Percentiles rank a stretch among this genome's conserved stretches.
Conservation (phyloP, 2,797 vertebrate genomes). For the Hemibagrus guttatus region DNA sequence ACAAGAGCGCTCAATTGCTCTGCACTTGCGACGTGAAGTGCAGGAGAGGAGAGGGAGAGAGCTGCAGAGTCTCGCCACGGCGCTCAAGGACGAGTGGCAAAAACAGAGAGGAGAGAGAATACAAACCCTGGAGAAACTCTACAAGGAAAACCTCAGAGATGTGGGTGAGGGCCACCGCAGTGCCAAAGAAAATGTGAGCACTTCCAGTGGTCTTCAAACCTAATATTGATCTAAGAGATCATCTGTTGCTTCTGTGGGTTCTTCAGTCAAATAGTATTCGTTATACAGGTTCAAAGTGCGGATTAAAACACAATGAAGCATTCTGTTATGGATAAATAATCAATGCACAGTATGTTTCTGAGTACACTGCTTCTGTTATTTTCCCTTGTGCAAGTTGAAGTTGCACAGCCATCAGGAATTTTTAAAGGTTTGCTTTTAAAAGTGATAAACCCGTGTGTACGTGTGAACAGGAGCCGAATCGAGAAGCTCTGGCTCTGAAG, state of each 20-base stretch:
- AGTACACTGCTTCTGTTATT: no score
- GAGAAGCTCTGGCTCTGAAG: slow-evolving; percentile 73
- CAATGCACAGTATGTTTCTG: no score
- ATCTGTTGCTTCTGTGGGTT: not conserved
- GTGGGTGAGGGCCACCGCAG: slow-evolving; percentile 85
- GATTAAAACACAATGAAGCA: no score
- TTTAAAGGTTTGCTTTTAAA: not conserved
- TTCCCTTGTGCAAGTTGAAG: no score
- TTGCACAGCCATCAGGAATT: not conserved
- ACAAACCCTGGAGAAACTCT: slow-evolving; percentile 76
- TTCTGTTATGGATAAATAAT: no score
- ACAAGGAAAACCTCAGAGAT: slow-evolving; percentile 78
- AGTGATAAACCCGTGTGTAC: not conserved
- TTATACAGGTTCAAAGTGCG: no score
- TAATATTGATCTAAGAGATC: not conserved
- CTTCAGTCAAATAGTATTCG: no score
- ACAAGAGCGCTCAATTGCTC: slow-evolving; percentile 85
- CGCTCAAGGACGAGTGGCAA: slow-evolving; percentile 82
- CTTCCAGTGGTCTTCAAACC: not conserved
- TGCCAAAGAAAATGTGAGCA: slow-evolving; percentile 86
- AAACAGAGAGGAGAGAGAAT: slow-evolving; percentile 79
- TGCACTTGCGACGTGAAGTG: slow-evolving; percentile 82
- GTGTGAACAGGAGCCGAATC: slow-evolving; percentile 81
- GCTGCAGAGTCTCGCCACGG: slow-evolving; percentile 76
- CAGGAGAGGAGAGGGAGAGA: slow-evolving; percentile 79